Evolutionary conservation across 2,797 vertebrate species (phyloP).

Genomic region (Sebastes trivittatus): DNA sequence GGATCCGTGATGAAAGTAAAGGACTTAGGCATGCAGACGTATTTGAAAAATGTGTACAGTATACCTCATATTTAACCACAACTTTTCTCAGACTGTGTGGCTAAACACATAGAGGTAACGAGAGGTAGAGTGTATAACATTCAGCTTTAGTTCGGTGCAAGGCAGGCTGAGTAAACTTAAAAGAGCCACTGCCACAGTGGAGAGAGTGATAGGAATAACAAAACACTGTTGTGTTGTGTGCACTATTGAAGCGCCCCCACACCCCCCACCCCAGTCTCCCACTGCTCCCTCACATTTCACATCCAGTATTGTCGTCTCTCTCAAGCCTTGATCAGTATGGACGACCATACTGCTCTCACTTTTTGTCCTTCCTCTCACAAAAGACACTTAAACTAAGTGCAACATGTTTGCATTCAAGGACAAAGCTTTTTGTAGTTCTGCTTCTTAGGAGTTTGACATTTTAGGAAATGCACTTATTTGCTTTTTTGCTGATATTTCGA

Average conservation of each 20-base stretch:
- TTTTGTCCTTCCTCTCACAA: slow-evolving; percentile 14
- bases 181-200: slow-evolving; percentile 29
- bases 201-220: slow-evolving; percentile 61
- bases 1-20: slow-evolving; percentile 13
- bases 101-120: slow-evolving; percentile 5
- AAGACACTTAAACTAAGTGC: slow-evolving; percentile 29
- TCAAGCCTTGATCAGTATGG: slow-evolving; percentile 59
- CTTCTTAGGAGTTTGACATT: background rate
- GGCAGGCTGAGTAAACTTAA: slow-evolving; percentile 38
- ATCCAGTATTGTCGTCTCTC: slow-evolving; percentile 14
- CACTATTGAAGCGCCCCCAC: slow-evolving; percentile 17
- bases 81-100: background rate
- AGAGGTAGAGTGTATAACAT: background rate
- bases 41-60: background rate
- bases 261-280: background rate
- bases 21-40: background rate
- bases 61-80: background rate
- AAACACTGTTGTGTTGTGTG: slow-evolving; percentile 59
- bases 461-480: background rate
- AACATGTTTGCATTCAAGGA: slow-evolving; percentile 9
- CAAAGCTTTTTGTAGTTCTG: slow-evolving; percentile 12
- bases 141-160: slow-evolving; percentile 29
- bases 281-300: slow-evolving; percentile 31
- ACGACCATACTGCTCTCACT: slow-evolving; percentile 35
- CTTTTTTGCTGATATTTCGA: background rate